Evolutionary conservation across 2,113 vertebrate species (phyloP).

Genomic region (Tenebrosternarchus preto): DNA sequence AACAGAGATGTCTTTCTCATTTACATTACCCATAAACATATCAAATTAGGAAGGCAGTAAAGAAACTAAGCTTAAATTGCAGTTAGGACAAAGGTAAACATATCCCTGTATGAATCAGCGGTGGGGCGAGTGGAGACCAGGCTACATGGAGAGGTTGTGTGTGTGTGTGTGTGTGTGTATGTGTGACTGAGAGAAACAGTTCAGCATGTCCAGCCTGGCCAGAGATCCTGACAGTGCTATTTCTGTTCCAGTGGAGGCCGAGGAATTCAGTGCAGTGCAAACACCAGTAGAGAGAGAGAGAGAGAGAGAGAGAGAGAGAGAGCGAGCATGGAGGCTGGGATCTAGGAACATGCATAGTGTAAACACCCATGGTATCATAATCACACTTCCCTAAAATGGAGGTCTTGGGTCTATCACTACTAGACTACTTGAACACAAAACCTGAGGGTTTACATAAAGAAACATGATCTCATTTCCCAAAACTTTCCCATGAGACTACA

Average conservation of each 20-base stretch:
- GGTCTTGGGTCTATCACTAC: conserved; percentile 1
- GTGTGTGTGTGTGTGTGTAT: neutral
- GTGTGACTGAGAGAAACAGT: neutral
- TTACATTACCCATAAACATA: neutral
- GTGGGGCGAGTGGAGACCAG: too few species aligned
- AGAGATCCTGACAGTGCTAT: conserved; percentile 62
- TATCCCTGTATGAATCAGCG: neutral
- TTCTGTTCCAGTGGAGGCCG: conserved; percentile 60
- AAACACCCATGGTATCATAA: conserved; percentile 19
- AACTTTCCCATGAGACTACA: neutral
- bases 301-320: neutral
- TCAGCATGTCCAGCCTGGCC: conserved; percentile 35
- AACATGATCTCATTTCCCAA: neutral
- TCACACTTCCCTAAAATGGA: conserved; percentile 24
- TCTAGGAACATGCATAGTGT: neutral
- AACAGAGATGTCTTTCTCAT: neutral
- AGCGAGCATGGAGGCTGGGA: neutral
- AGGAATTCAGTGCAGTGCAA: conserved; percentile 44
- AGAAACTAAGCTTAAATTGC: neutral
- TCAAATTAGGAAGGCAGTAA: neutral
- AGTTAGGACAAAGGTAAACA: neutral
- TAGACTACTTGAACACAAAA: neutral
- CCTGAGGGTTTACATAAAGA: neutral
- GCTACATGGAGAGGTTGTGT: neutral
- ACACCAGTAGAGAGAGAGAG: conserved; percentile 21